Conservation (phyloP, 2,113 vertebrate genomes). For the Chlorodrepanis virens region DNA sequence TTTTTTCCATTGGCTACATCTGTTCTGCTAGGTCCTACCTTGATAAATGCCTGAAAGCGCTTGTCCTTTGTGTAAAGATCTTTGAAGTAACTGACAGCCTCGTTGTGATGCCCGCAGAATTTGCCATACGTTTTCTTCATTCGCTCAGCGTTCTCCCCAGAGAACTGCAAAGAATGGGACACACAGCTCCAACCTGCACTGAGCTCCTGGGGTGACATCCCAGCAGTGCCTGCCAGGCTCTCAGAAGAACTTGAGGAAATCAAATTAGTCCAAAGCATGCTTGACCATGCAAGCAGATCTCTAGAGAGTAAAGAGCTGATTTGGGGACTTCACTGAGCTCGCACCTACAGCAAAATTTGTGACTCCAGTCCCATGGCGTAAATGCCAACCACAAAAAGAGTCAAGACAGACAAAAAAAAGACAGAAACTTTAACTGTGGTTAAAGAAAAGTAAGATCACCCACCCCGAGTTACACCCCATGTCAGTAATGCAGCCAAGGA, state of each 20-base stretch:
- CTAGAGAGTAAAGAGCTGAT: not conserved
- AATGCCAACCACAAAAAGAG: not conserved
- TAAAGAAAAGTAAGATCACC: not conserved
- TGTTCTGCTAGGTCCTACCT: conserved; percentile 72
- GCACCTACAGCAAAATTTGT: not conserved
- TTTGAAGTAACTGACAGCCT: conserved; percentile 93
- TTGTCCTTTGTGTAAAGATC: conserved; percentile 91
- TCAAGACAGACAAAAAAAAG: not conserved
- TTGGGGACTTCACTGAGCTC: not conserved
- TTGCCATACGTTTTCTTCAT: conserved; percentile 91
- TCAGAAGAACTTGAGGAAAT: not conserved
- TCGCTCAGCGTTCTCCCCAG: conserved; percentile 82
- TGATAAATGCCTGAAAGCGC: conserved; percentile 92
- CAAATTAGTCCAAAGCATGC: not conserved
- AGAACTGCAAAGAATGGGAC: conserved; percentile 80
- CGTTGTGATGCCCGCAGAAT: conserved; percentile 95
- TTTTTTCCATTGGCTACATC: fast-evolving
- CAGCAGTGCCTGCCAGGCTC: not conserved
- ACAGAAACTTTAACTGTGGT: not conserved
- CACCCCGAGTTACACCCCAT: not conserved
- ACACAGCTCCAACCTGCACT: not conserved
- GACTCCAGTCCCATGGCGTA: not conserved
- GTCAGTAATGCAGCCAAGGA: not conserved
- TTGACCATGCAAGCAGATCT: not conserved
- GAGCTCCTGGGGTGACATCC: not conserved